Evolutionary conservation across 1,140 invertebrate species (phyloP), one percentile per base, ranked within the genome.

Genomic region (Asobara japonica): DNA sequence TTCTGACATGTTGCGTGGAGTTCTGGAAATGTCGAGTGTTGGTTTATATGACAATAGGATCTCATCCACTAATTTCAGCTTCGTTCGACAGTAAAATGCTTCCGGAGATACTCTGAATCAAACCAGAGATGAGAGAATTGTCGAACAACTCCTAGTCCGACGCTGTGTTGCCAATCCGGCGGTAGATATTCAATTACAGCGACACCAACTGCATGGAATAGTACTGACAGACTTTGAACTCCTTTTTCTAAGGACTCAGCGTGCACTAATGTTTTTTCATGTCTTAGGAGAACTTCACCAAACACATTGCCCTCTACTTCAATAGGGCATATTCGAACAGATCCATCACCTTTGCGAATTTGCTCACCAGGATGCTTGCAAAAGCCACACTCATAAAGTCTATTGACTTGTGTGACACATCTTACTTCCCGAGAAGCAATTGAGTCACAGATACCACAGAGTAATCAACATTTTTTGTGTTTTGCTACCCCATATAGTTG

Each of bases 101-200:
- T 71, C 56, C 11, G 31, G 18, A n/a, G 41, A 69, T 77, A 62
- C 36, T 2, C 1, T 7, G 69, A 61, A 65, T 79, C 64, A 68
- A 81, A 79, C 75, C 74, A 82, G 16, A 77, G 72, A 7, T 68
- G 48, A 4, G 65, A 60, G 22, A 77, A 65, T 56, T 72, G 69
- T 6, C 31, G 31, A n/a, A 16, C 6, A 6, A 45, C 41, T 8
- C 41, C 41, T 4, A 45, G 41, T 4, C 11, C 41, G 4, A n/a
- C 13, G 18, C 13, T 13, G 18, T 45, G 41, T 16, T 13, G 7
- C 41, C 41, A 45, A 6, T 45, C 41, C 18, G 41, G 41, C 5
- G 13, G 5, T 16, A 45, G 3, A 45, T 8, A 10, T 13, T 45
- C 3, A 16, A 45, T 45, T n/a, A 45, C 18, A 45, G 13, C 41